These are phyloP conservation scores for Dendropsophus ebraccatus DNA, from an alignment of 2,113 vertebrate species.

Conservation along the genomic window DNA sequence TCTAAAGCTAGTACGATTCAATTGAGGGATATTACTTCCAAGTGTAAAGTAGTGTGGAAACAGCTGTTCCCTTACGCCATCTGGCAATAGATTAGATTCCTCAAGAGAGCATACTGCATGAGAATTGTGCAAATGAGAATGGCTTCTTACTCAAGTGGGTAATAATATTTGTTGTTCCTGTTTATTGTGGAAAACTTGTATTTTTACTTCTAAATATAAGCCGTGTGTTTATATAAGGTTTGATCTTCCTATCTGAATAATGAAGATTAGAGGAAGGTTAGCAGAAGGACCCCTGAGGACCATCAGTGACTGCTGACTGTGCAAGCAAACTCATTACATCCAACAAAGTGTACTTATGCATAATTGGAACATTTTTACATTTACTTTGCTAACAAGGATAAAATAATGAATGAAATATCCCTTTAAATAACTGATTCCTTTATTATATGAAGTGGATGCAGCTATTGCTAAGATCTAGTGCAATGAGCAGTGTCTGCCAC, in stretches of 20 bases:
- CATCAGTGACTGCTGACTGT: background rate
- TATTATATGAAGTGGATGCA: background rate
- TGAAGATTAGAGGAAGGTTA: background rate
- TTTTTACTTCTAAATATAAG: background rate
- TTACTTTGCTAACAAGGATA: background rate
- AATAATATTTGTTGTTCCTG: background rate
- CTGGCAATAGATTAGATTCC: background rate
- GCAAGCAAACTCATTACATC: constrained; percentile 7
- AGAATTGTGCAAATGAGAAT: background rate
- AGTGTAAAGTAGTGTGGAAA: background rate
- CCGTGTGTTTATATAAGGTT: background rate
- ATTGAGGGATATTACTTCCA: background rate
- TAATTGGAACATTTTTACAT: background rate
- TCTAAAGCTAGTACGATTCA: background rate
- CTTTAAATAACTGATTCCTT: background rate
- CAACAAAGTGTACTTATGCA: background rate
- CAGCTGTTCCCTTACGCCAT: background rate
- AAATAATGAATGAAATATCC: background rate
- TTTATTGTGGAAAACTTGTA: background rate
- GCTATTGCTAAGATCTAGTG: background rate
- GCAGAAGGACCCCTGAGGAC: background rate
- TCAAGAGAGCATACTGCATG: background rate
- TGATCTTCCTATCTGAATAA: background rate
- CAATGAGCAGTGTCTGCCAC: background rate
- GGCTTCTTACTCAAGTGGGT: background rate